Evolutionary conservation across 2,113 vertebrate genomes (phyloP).

Genomic region (Tetraodon nigroviridis): DNA sequence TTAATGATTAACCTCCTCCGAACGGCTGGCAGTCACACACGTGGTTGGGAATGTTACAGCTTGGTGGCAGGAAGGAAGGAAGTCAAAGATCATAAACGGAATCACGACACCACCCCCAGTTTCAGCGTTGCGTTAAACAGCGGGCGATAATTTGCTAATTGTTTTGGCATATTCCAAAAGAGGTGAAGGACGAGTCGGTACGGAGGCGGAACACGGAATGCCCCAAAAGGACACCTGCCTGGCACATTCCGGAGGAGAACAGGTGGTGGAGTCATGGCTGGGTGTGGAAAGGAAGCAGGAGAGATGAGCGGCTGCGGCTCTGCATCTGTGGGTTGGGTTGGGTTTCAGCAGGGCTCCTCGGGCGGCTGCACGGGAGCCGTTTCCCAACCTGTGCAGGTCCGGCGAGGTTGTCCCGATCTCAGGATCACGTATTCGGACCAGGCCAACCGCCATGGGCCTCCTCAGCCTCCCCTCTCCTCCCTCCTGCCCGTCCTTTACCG

Average conservation of each 20-base stretch:
- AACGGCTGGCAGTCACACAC: neutral
- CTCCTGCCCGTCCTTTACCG: constrained; percentile 3
- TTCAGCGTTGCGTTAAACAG: neutral
- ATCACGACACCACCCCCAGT: neutral
- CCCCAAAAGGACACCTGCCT: too few species aligned
- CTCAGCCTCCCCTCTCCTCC: neutral
- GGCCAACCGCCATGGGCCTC: too few species aligned
- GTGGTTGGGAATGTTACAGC: neutral
- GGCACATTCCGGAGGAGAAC: too few species aligned
- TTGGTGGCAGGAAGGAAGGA: too few species aligned
- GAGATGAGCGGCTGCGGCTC: too few species aligned
- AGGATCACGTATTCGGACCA: neutral
- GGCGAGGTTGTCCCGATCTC: neutral
- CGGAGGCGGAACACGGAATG: too few species aligned
- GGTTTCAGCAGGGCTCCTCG: too few species aligned
- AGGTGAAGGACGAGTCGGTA: neutral
- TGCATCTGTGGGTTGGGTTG: too few species aligned
- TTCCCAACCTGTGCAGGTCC: too few species aligned
- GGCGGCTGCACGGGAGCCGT: too few species aligned
- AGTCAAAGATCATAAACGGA: neutral
- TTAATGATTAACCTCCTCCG: constrained; percentile 29
- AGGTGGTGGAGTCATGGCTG: too few species aligned
- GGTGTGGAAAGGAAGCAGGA: too few species aligned
- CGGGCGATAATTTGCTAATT: neutral
- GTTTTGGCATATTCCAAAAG: neutral